Conservation (phyloP, 1,140 invertebrate species). For the Acromyrmex echinatior region DNA sequence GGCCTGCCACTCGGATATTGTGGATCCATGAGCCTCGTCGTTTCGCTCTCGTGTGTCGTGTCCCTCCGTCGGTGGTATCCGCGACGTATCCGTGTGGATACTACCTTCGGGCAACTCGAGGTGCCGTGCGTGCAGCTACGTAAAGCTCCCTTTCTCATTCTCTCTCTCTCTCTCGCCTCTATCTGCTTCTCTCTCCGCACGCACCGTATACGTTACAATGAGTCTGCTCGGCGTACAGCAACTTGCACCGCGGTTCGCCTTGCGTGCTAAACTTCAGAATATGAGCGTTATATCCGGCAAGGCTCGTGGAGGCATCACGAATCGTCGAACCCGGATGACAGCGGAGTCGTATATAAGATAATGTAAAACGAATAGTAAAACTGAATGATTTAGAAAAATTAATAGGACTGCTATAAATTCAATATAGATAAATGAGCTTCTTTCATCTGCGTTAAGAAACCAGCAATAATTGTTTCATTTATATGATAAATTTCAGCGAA, state of each 20-base stretch:
- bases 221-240: not conserved
- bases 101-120: constrained; percentile 16
- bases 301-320: constrained; percentile 36
- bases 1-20: constrained; percentile 64
- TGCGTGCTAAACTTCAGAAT: constrained; percentile 67
- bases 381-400: not conserved
- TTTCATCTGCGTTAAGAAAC: not conserved
- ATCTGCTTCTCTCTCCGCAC: constrained; percentile 38
- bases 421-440: not conserved
- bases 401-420: not conserved
- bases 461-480: not conserved
- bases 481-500: not conserved
- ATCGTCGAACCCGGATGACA: constrained; percentile 43
- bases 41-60: constrained; percentile 48
- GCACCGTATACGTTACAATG: constrained; percentile 40
- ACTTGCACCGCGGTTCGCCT: constrained; percentile 44
- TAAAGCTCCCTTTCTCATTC: not conserved
- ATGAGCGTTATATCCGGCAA: constrained; percentile 65
- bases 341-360: not conserved
- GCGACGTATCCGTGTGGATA: constrained; percentile 57
- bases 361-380: not conserved
- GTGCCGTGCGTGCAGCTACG: constrained; percentile 57
- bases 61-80: constrained; percentile 32
- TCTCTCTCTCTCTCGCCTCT: not conserved
- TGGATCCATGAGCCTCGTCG: constrained; percentile 65